These are phyloP conservation scores for Chrysopilus asiliformis DNA, from an alignment of 2,888 invertebrate species.

Conservation along the genomic window DNA sequence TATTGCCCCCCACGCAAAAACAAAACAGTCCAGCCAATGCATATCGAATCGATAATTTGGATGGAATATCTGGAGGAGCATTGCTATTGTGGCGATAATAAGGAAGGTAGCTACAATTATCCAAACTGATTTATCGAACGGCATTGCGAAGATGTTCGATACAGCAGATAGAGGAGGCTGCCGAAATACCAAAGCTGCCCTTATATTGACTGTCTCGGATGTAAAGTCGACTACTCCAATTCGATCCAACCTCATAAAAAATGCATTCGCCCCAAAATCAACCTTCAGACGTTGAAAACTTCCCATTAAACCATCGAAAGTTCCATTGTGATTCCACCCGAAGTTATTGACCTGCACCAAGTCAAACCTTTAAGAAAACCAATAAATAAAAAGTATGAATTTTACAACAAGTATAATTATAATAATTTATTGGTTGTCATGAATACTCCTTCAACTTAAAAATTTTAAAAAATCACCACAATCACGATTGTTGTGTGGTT, in stretches of 20 bases:
- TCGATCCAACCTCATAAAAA: conserved; percentile 45
- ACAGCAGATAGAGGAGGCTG: conserved; percentile 49
- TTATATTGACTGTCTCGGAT: conserved; percentile 39
- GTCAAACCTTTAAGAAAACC: conserved; percentile 25
- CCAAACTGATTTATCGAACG: conserved; percentile 47
- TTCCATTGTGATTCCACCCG: conserved; percentile 43
- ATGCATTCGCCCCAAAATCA: conserved; percentile 41
- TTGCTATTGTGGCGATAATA: conserved; percentile 23
- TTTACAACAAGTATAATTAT: conserved; percentile 1
- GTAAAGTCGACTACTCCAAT: conserved; percentile 39
- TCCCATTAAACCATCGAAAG: conserved; percentile 44
- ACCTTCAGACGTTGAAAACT: conserved; percentile 41
- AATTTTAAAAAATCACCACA: no score
- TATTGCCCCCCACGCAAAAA: conserved; percentile 43
- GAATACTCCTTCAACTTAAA: no score
- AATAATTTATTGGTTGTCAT: no score
- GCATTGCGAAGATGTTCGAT: conserved; percentile 46
- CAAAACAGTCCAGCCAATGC: conserved; percentile 36
- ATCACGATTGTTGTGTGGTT: no score
- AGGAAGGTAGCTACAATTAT: conserved; percentile 26
- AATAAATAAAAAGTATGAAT: not conserved
- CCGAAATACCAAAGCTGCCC: conserved; percentile 45
- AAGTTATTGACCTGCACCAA: conserved; percentile 36
- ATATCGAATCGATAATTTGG: conserved; percentile 23
- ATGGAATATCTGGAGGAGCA: conserved; percentile 23